Evolutionary conservation across 2,888 invertebrate species (phyloP).

Genomic region (Thereva nobilitata): DNA sequence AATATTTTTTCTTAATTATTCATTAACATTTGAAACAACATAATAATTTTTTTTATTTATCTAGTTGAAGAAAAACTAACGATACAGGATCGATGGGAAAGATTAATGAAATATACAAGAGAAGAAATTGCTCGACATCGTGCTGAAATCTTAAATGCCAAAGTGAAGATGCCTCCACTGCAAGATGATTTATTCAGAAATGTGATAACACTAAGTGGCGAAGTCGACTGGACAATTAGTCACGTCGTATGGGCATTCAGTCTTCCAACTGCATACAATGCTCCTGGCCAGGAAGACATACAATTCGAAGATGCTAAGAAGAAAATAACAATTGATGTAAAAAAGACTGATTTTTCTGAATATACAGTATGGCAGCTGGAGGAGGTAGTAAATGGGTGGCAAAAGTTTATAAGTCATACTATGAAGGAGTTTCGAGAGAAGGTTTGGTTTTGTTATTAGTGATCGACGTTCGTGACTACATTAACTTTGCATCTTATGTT

Average conservation of each 20-base stretch:
- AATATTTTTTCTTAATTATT: background rate
- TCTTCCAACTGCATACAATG: constrained; percentile 55
- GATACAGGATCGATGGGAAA: constrained; percentile 65
- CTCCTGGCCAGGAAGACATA: constrained; percentile 54
- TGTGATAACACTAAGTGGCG: constrained; percentile 60
- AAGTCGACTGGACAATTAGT: constrained; percentile 59
- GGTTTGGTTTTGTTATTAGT: constrained; percentile 42
- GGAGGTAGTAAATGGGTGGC: constrained; percentile 61
- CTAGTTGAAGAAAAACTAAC: constrained; percentile 51
- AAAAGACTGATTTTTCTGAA: constrained; percentile 48
- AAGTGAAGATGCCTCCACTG: constrained; percentile 49
- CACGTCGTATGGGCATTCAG: constrained; percentile 56
- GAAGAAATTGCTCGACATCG: constrained; percentile 54
- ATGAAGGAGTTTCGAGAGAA: constrained; percentile 51
- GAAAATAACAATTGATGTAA: constrained; percentile 53
- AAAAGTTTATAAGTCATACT: constrained; percentile 58
- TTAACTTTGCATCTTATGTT: constrained; percentile 36
- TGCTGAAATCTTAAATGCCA: constrained; percentile 46
- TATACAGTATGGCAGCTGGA: constrained; percentile 61
- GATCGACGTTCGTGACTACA: background rate
- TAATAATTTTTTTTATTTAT: constrained; percentile 15
- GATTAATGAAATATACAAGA: constrained; percentile 59
- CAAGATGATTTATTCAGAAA: constrained; percentile 53
- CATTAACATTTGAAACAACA: background rate
- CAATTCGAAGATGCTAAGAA: constrained; percentile 55